Evolutionary conservation across 1,140 invertebrate genomes (phyloP), one percentile per base, ranked within the genome.

Genomic region (Drusus annulatus): DNA sequence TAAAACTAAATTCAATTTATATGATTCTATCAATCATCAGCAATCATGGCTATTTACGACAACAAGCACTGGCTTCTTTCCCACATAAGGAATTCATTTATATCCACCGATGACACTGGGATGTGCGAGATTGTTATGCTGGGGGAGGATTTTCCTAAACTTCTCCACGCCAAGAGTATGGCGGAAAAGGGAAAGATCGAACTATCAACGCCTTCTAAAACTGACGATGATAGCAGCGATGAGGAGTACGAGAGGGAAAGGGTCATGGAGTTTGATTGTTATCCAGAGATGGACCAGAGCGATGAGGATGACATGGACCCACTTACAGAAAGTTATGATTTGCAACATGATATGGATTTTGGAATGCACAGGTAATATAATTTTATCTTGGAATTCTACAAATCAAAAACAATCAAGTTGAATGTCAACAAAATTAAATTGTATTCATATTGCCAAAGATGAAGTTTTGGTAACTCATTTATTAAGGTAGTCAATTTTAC

Each of bases 51-150:
- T 81, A 93, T 97, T 71, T 98, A 97, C 87, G 96, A 98, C 87
- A 96, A 98, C 87, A 94, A 94, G 89, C 94, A 95, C 80, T 99
- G 97, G 94, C 90, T 99, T 31, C 90, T 98, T 71, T 96, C 96
- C 63, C 96, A 98, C 87, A 97, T 98, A 79, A 91, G 96, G 76
- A 97, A 98, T 87, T 97, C 96, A 19, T 98, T 97, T 88, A 96
- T 98, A 84, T 96, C 95, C n/a, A 97, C 96, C 31, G 97, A 99
- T 90, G 97, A 98, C 88, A 97, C 96, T 85, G 96, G 96, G 91
- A 91, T 88, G 79, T 89, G 94, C 86, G 95, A 96, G 87, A 92
- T 94, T 83, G 94, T 96, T 17, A 95, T 97, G 94, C 89, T 93
- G 13, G 92, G 93, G 65, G 94, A 95, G 86, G 92, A 95, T 87